These are phyloP conservation scores for Hystrix cristata DNA, from an alignment of 2,113 vertebrate species.

Conservation along the genomic window DNA sequence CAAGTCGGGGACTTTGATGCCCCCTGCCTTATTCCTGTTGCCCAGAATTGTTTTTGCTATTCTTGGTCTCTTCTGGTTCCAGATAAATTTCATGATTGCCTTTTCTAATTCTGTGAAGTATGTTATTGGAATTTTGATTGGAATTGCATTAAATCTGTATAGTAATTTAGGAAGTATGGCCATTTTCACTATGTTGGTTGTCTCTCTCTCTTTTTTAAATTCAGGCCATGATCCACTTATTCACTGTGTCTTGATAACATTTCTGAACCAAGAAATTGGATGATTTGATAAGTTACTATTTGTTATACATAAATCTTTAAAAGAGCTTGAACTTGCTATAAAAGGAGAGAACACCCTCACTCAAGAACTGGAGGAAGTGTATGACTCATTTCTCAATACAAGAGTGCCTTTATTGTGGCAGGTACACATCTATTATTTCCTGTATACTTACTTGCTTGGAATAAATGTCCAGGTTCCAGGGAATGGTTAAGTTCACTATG, in stretches of 20 bases:
- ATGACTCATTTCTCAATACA: slow-evolving; percentile 68
- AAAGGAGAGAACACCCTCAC: slow-evolving; percentile 83
- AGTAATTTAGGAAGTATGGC: too few species aligned
- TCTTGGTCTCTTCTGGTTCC: too few species aligned
- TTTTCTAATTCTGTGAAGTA: too few species aligned
- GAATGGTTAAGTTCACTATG: neutral
- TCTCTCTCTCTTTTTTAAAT: slow-evolving; percentile 1
- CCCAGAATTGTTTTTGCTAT: too few species aligned
- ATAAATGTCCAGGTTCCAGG: neutral
- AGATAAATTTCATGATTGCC: too few species aligned
- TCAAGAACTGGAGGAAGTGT: slow-evolving; percentile 80
- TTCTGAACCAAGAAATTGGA: slow-evolving; percentile 85
- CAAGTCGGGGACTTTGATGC: too few species aligned
- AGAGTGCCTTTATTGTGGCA: slow-evolving; percentile 84
- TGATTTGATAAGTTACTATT: slow-evolving; percentile 84
- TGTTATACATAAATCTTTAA: slow-evolving; percentile 83
- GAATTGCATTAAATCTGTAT: too few species aligned
- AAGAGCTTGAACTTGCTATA: slow-evolving; percentile 78
- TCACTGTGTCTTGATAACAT: slow-evolving; percentile 79
- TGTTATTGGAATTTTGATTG: too few species aligned
- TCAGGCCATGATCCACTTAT: slow-evolving; percentile 80
- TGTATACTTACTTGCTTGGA: neutral
- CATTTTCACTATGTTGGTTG: too few species aligned
- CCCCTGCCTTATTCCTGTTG: too few species aligned
- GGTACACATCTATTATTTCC: slow-evolving; percentile 60